Evolutionary conservation across 1,140 invertebrate genomes (phyloP).

Genomic region (Zaprionus inermis): DNA sequence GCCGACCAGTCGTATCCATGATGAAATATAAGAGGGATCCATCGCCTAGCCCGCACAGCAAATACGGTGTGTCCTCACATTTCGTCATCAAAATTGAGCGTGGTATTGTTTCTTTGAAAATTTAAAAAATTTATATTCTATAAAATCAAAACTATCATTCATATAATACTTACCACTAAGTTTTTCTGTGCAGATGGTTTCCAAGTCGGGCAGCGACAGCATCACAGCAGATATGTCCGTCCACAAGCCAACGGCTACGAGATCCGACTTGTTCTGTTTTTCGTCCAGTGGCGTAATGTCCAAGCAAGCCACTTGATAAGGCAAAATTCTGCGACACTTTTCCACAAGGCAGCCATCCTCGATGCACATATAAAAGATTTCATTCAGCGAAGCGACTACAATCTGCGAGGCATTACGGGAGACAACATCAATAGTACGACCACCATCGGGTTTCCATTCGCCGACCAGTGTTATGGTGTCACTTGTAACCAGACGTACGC

Average conservation of each 20-base stretch:
- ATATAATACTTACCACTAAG: constrained; percentile 86
- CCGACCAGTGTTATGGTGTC: constrained; percentile 88
- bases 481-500: constrained; percentile 88
- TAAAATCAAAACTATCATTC: background rate
- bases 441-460: constrained; percentile 92
- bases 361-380: constrained; percentile 95
- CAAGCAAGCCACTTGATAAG: constrained; percentile 95
- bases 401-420: constrained; percentile 93
- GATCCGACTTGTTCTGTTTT: constrained; percentile 86
- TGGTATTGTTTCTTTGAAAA: constrained; percentile 93
- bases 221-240: constrained; percentile 97
- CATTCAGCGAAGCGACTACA: constrained; percentile 94
- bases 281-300: constrained; percentile 95
- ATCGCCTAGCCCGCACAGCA: constrained; percentile 97
- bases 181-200: constrained; percentile 92
- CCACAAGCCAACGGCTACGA: constrained; percentile 98
- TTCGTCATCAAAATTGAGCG: constrained; percentile 97
- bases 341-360: constrained; percentile 87
- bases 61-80: constrained; percentile 96
- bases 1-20: constrained; percentile 89
- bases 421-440: constrained; percentile 93
- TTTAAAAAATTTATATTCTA: background rate
- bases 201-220: constrained; percentile 91
- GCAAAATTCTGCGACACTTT: constrained; percentile 83
- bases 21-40: constrained; percentile 99